A percentile compares a stretch with the other conserved stretches of the same genome.
These are phyloP conservation scores for Remorina albescens DNA, from an alignment of 2,797 vertebrate genomes.

Conservation along the genomic window DNA sequence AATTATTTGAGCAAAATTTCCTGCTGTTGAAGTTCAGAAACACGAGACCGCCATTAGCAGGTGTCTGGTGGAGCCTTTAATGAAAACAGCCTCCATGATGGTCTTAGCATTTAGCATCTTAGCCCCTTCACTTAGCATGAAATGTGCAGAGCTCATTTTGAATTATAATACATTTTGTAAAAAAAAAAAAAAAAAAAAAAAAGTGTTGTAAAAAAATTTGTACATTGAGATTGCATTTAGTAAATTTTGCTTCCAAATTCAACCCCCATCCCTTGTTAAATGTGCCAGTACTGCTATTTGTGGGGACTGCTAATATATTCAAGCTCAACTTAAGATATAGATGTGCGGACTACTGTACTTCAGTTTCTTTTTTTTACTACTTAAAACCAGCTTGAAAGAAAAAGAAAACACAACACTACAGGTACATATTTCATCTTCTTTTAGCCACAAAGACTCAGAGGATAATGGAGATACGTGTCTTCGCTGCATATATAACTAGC, in stretches of 20 bases:
- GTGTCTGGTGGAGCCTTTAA: conserved; percentile 25
- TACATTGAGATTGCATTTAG: not conserved
- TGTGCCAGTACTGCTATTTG: not conserved
- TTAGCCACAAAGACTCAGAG: not conserved
- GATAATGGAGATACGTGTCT: not conserved
- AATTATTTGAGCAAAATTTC: conserved; percentile 4
- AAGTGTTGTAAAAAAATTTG: too few species aligned
- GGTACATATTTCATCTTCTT: not conserved
- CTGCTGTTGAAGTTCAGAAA: conserved; percentile 31
- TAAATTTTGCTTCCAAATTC: conserved; percentile 1
- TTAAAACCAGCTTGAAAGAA: not conserved
- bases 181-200: too few species aligned
- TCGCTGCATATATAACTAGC: not conserved
- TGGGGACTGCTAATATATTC: conserved; percentile 5
- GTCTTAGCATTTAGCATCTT: not conserved
- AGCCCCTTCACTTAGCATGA: not conserved
- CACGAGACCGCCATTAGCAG: conserved; percentile 41
- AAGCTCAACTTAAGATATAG: not conserved
- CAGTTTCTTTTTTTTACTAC: not conserved
- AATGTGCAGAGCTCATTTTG: conserved; percentile 1
- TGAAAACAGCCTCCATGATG: conserved; percentile 16
- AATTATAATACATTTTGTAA: too few species aligned
- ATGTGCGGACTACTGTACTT: not conserved
- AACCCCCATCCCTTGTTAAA: not conserved
- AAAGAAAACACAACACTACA: not conserved